These are phyloP conservation scores for Dendronephthya gigantea DNA, from an alignment of 64 coral and sea anemone genomes.

Conservation along the genomic window DNA sequence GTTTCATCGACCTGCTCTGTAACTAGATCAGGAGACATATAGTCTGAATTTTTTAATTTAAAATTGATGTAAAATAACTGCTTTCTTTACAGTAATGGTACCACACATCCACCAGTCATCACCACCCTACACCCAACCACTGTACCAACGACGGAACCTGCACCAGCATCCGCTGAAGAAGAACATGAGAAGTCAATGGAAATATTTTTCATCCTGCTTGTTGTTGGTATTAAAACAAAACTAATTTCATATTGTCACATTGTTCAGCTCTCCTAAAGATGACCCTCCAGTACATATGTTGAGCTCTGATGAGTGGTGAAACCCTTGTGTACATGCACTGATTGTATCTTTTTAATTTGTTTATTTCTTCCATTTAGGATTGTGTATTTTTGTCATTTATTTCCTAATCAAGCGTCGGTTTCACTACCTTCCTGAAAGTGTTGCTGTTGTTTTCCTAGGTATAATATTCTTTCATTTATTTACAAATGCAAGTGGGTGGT, in stretches of 20 bases:
- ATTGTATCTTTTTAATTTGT: not conserved
- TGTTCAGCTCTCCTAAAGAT: not conserved
- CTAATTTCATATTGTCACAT: not conserved
- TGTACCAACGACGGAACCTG: slow-evolving; percentile 31
- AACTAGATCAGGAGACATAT: too few species aligned
- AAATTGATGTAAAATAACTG: not conserved
- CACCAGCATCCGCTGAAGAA: slow-evolving; percentile 60
- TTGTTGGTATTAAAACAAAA: slow-evolving; percentile 63
- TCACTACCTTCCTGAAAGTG: slow-evolving; percentile 98
- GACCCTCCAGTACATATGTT: not conserved
- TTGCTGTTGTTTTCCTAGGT: slow-evolving; percentile 95
- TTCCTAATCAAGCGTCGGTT: slow-evolving; percentile 96
- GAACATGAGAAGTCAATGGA: slow-evolving; percentile 95
- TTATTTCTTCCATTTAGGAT: slow-evolving; percentile 30
- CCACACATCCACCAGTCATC: not conserved
- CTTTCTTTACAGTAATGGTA: slow-evolving; percentile 18
- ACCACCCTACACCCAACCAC: slow-evolving; percentile 42
- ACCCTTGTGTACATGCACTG: not conserved
- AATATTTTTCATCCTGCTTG: slow-evolving; percentile 96
- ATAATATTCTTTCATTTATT: slow-evolving; percentile 6
- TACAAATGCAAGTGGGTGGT: not conserved
- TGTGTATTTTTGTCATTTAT: slow-evolving; percentile 84
- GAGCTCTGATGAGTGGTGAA: not conserved
- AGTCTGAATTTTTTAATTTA: not conserved
- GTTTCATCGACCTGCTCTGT: not conserved